phyloP scores from a whole-genome alignment of 2,113 vertebrate species.

The Perca flavescens region DNA sequence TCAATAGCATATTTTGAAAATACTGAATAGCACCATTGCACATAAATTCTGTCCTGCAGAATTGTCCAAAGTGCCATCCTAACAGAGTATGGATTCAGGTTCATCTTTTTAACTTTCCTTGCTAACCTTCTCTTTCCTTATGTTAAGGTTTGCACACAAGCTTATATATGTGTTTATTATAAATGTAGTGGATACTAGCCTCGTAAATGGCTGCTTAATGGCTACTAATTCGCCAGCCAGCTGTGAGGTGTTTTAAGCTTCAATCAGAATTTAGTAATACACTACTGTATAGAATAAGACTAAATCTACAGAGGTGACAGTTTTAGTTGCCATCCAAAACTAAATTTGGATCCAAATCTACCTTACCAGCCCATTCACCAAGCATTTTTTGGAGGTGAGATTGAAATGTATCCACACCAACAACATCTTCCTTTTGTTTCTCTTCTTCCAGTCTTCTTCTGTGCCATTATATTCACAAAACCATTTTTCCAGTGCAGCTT shows the following conservation, averaged over 20 bases:
- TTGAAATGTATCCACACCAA: neutral
- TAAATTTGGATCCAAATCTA: neutral
- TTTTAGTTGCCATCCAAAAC: neutral
- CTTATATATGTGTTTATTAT: too few species aligned
- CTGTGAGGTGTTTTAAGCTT: neutral
- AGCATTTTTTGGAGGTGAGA: neutral
- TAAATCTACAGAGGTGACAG: neutral
- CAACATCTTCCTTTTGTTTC: neutral
- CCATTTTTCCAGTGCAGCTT: constrained; percentile 6
- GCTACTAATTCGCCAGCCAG: neutral
- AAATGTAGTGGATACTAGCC: too few species aligned
- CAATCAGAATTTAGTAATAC: neutral
- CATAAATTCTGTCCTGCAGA: too few species aligned
- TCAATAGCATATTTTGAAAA: too few species aligned
- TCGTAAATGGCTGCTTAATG: neutral
- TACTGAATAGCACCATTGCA: too few species aligned
- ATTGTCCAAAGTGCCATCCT: too few species aligned
- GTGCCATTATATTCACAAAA: neutral
- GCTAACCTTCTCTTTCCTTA: too few species aligned
- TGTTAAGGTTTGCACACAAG: too few species aligned
- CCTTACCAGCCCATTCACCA: neutral
- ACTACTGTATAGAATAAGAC: neutral
- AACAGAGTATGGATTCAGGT: too few species aligned
- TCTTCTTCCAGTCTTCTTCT: neutral
- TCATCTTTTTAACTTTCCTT: too few species aligned